Conservation (phyloP, 2,888 invertebrate species). For the Leucozona laternaria region DNA sequence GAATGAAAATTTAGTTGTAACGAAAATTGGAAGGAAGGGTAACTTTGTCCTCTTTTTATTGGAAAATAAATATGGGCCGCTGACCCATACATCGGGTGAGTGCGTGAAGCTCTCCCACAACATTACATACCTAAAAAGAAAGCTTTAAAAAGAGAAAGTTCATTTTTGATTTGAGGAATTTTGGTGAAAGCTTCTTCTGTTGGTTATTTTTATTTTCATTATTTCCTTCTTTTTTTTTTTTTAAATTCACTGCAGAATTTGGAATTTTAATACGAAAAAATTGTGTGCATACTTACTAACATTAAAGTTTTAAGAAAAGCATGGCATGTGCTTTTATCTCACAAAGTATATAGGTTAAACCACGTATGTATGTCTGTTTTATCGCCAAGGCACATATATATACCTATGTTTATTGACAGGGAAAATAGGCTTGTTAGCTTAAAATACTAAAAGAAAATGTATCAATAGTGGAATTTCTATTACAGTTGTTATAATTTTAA, state of each 20-base stretch:
- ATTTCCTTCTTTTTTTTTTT: background rate
- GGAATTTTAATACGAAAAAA: slow-evolving; percentile 51
- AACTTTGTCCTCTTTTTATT: slow-evolving; percentile 54
- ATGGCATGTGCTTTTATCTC: slow-evolving; percentile 63
- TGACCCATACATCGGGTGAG: slow-evolving; percentile 65
- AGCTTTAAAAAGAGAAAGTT: slow-evolving; percentile 72
- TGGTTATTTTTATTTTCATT: slow-evolving; percentile 23
- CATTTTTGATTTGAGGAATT: slow-evolving; percentile 50
- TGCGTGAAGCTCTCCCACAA: slow-evolving; percentile 61
- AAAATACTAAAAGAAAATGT: background rate
- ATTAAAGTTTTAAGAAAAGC: slow-evolving; percentile 36
- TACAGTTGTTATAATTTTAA: background rate
- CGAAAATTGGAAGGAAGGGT: slow-evolving; percentile 43
- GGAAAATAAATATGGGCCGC: slow-evolving; percentile 69
- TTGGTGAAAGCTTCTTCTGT: slow-evolving; percentile 60
- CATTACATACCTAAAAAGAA: slow-evolving; percentile 1
- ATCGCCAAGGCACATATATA: slow-evolving; percentile 11
- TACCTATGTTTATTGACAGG: background rate
- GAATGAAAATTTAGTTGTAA: slow-evolving; percentile 73
- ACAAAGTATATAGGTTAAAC: slow-evolving; percentile 58
- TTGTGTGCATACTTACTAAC: slow-evolving; percentile 13
- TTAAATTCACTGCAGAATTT: slow-evolving; percentile 64
- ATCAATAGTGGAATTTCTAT: slow-evolving; percentile 8
- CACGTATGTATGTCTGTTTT: slow-evolving; percentile 10
- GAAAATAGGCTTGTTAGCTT: slow-evolving; percentile 6